phyloP scores from a whole-genome alignment of 1,140 invertebrate genomes.

The Sycophaga agraensis region DNA sequence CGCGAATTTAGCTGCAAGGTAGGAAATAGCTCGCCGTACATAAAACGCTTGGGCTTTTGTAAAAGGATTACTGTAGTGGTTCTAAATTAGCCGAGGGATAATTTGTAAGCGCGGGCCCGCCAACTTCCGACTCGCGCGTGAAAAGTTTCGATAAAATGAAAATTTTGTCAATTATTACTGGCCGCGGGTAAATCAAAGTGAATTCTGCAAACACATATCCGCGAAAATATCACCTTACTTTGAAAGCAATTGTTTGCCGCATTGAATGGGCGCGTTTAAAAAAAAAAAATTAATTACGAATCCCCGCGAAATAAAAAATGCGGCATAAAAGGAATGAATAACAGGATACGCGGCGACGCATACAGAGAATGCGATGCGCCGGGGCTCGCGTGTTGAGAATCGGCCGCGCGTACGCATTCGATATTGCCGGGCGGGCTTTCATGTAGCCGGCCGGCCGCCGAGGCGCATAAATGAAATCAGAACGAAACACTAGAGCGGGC shows the following conservation, averaged over 20 bases:
- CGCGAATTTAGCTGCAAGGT: no score
- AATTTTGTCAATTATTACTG: no score
- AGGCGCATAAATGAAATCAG: slow-evolving; percentile 18
- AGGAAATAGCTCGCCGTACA: no score
- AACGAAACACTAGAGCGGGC: slow-evolving; percentile 24
- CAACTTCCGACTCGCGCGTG: no score
- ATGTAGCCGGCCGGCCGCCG: background rate
- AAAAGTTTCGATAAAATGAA: no score
- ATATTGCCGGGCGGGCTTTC: slow-evolving; percentile 6
- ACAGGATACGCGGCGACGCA: background rate
- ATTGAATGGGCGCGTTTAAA: background rate
- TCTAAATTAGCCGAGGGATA: no score
- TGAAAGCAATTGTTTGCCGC: slow-evolving; percentile 7
- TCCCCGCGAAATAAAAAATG: background rate
- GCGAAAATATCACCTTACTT: background rate
- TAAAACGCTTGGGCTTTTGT: no score
- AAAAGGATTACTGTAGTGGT: no score
- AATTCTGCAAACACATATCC: background rate
- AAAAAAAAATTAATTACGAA: slow-evolving; percentile 18
- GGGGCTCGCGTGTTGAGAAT: background rate
- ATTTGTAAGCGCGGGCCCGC: no score
- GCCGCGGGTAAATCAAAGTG: no score
- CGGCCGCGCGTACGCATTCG: background rate
- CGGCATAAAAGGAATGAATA: slow-evolving; percentile 12
- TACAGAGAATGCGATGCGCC: background rate